Conservation (phyloP, 2,113 vertebrate genomes). For the Lepidothrix coronata region DNA sequence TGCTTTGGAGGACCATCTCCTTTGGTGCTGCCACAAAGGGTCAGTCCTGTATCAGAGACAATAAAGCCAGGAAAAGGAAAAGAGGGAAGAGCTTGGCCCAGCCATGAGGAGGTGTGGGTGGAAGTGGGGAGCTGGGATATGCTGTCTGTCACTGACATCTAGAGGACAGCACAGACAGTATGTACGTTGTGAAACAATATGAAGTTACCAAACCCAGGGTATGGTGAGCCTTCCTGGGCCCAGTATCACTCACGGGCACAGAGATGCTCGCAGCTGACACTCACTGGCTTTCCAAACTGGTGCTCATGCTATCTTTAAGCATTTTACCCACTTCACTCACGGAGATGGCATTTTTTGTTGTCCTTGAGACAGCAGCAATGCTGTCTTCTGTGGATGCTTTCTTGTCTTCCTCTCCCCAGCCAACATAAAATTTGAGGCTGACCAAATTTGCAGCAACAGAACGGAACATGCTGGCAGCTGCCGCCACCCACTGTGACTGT, state of each 20-base stretch:
- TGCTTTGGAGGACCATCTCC: not conserved
- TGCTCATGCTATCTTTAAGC: not conserved
- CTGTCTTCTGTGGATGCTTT: not conserved
- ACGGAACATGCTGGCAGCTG: rapidly evolving
- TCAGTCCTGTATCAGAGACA: not conserved
- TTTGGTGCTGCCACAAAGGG: not conserved
- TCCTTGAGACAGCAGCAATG: not conserved
- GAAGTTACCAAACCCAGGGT: not conserved
- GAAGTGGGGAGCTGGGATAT: not conserved
- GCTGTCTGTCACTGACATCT: constrained; percentile 56
- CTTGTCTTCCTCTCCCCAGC: not conserved
- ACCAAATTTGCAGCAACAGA: rapidly evolving
- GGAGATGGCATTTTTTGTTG: not conserved
- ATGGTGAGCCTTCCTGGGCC: not conserved
- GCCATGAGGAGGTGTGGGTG: rapidly evolving
- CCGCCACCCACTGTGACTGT: no score
- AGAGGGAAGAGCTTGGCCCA: not conserved
- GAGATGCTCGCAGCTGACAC: not conserved
- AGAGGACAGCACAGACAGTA: not conserved
- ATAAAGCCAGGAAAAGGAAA: not conserved
- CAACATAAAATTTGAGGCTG: not conserved
- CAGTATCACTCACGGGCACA: rapidly evolving
- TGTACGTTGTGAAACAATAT: not conserved
- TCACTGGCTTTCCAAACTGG: not conserved
- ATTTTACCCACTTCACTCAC: not conserved